Conservation (phyloP, 2,113 vertebrate genomes). For the Clupea harengus region DNA sequence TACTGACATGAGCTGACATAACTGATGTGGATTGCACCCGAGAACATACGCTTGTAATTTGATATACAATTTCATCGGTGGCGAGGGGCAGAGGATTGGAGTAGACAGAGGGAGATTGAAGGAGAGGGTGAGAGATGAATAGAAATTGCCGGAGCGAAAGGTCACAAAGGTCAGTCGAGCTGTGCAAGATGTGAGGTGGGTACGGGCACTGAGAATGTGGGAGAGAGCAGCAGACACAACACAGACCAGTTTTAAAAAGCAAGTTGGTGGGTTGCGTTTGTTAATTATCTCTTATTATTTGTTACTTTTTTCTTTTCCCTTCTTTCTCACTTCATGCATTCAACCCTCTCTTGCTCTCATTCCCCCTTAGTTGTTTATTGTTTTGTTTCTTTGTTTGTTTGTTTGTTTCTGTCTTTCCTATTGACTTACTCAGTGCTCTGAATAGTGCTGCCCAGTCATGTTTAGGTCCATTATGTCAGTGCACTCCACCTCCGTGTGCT, state of each 20-base stretch:
- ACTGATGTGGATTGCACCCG: slow-evolving; percentile 27
- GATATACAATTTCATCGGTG: slow-evolving; percentile 22
- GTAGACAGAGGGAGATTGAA: background rate
- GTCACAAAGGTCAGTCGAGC: background rate
- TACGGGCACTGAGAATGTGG: background rate
- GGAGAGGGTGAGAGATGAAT: background rate
- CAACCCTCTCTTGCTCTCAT: background rate
- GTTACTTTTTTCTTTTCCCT: background rate
- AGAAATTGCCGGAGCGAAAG: background rate
- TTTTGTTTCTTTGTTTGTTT: background rate
- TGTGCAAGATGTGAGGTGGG: background rate
- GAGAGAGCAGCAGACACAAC: background rate
- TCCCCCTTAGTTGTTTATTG: background rate
- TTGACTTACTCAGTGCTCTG: background rate
- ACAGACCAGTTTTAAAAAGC: background rate
- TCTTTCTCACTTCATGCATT: background rate
- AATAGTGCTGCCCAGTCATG: background rate
- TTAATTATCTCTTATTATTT: background rate
- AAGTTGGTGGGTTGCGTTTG: background rate
- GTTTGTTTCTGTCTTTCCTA: background rate
- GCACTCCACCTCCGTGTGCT: slow-evolving; percentile 44
- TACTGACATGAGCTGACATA: slow-evolving; percentile 30
- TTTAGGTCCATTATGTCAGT: slow-evolving; percentile 21
- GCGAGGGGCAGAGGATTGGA: background rate
- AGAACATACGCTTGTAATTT: slow-evolving; percentile 31